These are phyloP conservation scores for Eleginops maclovinus DNA, from an alignment of 2,113 vertebrate genomes.

Conservation along the genomic window DNA sequence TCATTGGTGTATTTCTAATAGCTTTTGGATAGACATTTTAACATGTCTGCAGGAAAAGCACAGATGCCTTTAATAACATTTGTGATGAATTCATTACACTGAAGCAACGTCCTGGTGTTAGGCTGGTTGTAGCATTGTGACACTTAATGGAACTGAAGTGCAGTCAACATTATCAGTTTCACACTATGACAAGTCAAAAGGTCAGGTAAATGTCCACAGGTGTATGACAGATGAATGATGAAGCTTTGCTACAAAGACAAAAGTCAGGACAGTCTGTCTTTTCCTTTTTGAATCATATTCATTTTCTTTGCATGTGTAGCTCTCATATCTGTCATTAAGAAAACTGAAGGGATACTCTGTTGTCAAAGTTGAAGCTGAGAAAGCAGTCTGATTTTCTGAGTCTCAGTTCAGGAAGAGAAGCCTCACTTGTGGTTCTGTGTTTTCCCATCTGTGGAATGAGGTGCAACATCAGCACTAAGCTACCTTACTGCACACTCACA, in stretches of 20 bases:
- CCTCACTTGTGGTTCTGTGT: conserved; percentile 57
- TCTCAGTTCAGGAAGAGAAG: conserved; percentile 38
- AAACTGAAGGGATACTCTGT: conserved; percentile 7
- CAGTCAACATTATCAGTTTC: background rate
- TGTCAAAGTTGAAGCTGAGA: conserved; percentile 16
- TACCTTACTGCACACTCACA: conserved; percentile 67
- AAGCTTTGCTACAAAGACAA: background rate
- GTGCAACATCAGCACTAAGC: conserved; percentile 77
- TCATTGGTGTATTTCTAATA: background rate
- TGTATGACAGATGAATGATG: no score
- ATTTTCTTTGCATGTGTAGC: background rate
- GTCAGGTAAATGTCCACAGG: background rate
- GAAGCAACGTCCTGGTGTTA: background rate
- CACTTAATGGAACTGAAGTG: background rate
- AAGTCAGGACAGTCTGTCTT: background rate
- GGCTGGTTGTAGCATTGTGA: background rate
- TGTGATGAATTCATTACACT: background rate
- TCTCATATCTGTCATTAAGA: conserved; percentile 1
- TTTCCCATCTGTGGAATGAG: conserved; percentile 70
- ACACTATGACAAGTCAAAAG: background rate
- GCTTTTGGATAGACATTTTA: background rate
- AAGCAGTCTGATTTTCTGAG: conserved; percentile 30
- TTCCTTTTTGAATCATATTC: background rate
- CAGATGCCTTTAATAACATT: background rate
- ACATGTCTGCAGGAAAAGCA: background rate